Evolutionary conservation across 2,888 invertebrate species (phyloP).

Genomic region (Trichogramma dendrolimi): DNA sequence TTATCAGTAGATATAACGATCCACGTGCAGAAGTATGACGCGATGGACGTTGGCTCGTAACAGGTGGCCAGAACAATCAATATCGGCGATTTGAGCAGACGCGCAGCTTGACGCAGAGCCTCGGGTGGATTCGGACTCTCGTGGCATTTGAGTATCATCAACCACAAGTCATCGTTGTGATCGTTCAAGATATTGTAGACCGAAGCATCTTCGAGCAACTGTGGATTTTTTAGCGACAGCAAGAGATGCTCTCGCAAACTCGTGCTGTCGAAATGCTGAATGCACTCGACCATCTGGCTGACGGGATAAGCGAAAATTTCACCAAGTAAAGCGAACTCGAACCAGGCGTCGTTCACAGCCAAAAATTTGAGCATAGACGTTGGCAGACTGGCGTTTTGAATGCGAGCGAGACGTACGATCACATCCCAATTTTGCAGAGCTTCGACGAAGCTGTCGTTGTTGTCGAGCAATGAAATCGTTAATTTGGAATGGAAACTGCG

Average conservation of each 20-base stretch:
- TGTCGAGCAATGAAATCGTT: constrained; percentile 28
- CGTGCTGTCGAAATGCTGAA: constrained; percentile 58
- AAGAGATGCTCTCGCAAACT: constrained; percentile 60
- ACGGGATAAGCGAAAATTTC: constrained; percentile 69
- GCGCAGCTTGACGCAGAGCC: constrained; percentile 60
- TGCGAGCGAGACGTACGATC: constrained; percentile 59
- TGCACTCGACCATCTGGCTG: constrained; percentile 56
- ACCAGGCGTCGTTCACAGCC: constrained; percentile 64
- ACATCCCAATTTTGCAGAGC: constrained; percentile 59
- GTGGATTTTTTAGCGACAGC: constrained; percentile 38
- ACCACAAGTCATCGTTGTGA: constrained; percentile 54
- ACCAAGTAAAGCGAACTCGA: constrained; percentile 65
- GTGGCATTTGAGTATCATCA: constrained; percentile 63
- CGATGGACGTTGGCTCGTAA: constrained; percentile 56
- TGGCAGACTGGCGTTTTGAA: constrained; percentile 60
- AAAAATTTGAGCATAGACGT: constrained; percentile 60
- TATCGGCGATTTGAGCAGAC: constrained; percentile 58
- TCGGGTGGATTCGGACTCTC: constrained; percentile 68
- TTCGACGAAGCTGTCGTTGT: constrained; percentile 45
- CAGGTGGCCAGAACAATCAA: constrained; percentile 66
- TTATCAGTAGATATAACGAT: constrained; percentile 40
- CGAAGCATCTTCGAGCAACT: constrained; percentile 25
- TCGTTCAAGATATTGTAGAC: constrained; percentile 8
- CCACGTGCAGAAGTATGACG: constrained; percentile 47
- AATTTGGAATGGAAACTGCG: constrained; percentile 36